phyloP scores from a whole-genome alignment of 53 echinoderm and acorn worm genomes.

The Echinarachnius parma region DNA sequence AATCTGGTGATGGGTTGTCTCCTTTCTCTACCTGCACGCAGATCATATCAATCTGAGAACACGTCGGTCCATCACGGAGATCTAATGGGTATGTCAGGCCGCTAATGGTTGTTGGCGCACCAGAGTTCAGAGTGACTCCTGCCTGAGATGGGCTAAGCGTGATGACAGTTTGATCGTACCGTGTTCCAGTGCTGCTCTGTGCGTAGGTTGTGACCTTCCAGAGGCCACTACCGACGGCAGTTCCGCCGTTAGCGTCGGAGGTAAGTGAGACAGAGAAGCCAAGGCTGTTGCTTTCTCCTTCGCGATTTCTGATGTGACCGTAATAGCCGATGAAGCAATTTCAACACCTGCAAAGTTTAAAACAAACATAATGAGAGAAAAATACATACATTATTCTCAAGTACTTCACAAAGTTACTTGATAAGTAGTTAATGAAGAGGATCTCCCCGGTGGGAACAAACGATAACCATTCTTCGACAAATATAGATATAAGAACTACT shows the following conservation, averaged over 20 bases:
- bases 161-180: slow-evolving; percentile 30
- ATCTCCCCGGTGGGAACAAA: no score
- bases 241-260: slow-evolving; percentile 45
- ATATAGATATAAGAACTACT: no score
- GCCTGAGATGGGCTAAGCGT: slow-evolving; percentile 37
- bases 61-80: slow-evolving; percentile 33
- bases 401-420: no score
- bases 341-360: no score
- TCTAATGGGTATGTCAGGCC: slow-evolving; percentile 38
- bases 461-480: no score
- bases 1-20: slow-evolving; percentile 37
- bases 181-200: slow-evolving; percentile 47
- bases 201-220: slow-evolving; percentile 60
- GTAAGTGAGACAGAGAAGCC: slow-evolving; percentile 45
- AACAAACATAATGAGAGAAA: no score
- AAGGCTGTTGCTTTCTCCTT: slow-evolving; percentile 43
- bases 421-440: no score
- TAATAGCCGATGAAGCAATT: no score
- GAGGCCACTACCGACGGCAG: slow-evolving; percentile 49
- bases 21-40: slow-evolving; percentile 50
- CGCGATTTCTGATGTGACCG: no score
- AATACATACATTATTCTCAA: no score
- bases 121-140: slow-evolving; percentile 9
- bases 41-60: slow-evolving; percentile 54
- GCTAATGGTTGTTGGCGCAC: slow-evolving; percentile 28